Base-by-base conservation (phyloP, 2,888 invertebrate species). In the Macaria notata region DNA sequence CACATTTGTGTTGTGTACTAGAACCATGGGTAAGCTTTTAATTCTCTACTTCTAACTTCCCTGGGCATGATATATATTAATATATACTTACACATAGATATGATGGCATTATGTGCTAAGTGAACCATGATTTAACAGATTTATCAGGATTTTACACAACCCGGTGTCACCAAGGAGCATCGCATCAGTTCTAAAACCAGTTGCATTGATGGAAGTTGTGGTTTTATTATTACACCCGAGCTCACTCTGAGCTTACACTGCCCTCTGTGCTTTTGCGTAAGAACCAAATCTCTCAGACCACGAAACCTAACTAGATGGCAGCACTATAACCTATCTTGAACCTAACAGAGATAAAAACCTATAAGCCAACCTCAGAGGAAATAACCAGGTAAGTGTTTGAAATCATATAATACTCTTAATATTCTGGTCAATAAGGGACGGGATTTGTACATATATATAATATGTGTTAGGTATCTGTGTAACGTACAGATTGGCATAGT, bases 391-490 rank as follows among this genome's bases (percentile, higher is more conserved):
- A n/a, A 75, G 49, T 84, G 79, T 63, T 72, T 0, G 66, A 75
- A 38, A 71, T 71, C 61, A 56, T 75, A 71, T 56, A 84, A 84
- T 61, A 71, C 79, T 3, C 63, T 84, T 39, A 75, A 74, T 57
- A 63, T 83, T 1, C 56, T 84, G 38, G 59, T 75, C 8, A 83
- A 83, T 54, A 85, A 85, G 66, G 72, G 72, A 0, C 68, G 73
- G 9, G 83, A 84, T 63, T 64, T 84, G 3, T 71, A 70, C 44
- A 78, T 81, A 50, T 83, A 83, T 54, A 76, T 79, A 49, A 64
- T 61, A 31, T 83, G 78, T 54, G 79, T 75, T 56, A n/a, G n/a
- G n/a, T n/a, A n/a, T n/a, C n/a, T n/a, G 19, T 19, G 19, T 2
- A 19, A 19, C 19, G 19, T 19, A 19, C 19, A 19, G 19, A 19